phyloP scores from a whole-genome alignment of 2,113 vertebrate species.

The Copsychus sechellarum region DNA sequence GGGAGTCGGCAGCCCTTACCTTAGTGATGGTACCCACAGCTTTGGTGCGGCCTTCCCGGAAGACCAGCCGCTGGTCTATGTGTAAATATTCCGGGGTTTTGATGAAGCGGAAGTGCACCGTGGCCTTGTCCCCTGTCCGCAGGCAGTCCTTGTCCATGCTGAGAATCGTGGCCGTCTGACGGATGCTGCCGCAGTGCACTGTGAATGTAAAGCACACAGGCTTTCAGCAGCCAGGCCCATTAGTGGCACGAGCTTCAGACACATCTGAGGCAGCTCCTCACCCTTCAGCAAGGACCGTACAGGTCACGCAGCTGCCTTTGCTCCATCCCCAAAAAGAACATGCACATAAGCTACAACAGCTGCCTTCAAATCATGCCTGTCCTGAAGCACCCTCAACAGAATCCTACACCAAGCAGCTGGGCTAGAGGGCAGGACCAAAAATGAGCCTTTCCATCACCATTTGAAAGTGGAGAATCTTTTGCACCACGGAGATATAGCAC shows the following conservation, averaged over 20 bases:
- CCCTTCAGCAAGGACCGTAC: neutral
- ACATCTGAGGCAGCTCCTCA: neutral
- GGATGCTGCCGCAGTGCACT: constrained; percentile 98
- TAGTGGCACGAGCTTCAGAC: neutral
- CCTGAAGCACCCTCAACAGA: neutral
- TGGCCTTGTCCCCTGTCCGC: constrained; percentile 95
- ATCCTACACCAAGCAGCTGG: neutral
- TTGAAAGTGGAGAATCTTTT: neutral
- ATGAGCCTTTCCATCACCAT: neutral
- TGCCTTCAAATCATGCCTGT: neutral
- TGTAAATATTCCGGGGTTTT: constrained; percentile 97
- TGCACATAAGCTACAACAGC: neutral
- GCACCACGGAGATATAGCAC: neutral
- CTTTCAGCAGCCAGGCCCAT: neutral
- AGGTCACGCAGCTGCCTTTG: neutral
- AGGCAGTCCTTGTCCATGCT: constrained; percentile 98
- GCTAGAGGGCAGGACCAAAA: neutral
- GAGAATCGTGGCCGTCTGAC: constrained; percentile 96
- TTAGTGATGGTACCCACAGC: constrained; percentile 98
- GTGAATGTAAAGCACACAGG: neutral
- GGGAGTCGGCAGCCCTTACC: constrained; percentile 66
- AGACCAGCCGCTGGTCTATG: constrained; percentile 95
- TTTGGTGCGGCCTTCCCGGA: constrained; percentile 97
- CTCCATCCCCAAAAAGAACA: neutral
- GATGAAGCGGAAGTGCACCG: constrained; percentile 97